Evolutionary conservation across 1,140 invertebrate species (phyloP).

Genomic region (Anastatus disparis): DNA sequence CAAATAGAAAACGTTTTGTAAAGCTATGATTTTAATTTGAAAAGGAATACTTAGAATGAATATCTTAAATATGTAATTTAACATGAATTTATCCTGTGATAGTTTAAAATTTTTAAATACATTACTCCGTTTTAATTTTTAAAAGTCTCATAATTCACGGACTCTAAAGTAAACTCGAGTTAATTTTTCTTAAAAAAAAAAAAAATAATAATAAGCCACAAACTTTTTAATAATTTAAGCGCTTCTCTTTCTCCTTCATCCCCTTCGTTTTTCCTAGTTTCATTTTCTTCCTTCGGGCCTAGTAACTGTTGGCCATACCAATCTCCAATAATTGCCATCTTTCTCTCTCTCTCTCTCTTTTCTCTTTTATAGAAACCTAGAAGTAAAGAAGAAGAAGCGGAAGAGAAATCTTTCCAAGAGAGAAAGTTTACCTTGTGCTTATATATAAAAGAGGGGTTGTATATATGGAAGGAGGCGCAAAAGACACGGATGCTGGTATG

Average conservation of each 20-base stretch:
- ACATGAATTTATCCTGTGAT: too few species aligned
- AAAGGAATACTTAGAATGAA: too few species aligned
- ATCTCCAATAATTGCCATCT: neutral
- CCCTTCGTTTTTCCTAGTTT: neutral
- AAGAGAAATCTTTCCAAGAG: neutral
- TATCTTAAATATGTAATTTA: too few species aligned
- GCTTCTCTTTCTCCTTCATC: neutral
- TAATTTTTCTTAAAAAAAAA: neutral
- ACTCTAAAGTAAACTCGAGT: too few species aligned
- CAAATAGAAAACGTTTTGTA: too few species aligned
- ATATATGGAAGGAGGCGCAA: neutral
- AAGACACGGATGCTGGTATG: neutral
- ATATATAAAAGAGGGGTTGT: too few species aligned
- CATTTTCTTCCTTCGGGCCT: neutral
- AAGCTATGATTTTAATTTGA: too few species aligned
- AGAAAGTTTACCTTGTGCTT: neutral
- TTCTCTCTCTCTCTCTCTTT: too few species aligned
- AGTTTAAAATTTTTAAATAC: too few species aligned
- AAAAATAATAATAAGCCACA: conserved; percentile 28
- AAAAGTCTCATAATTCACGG: too few species aligned
- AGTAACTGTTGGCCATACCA: neutral
- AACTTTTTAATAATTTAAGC: conserved; percentile 15
- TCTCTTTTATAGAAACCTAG: too few species aligned
- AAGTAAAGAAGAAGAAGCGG: neutral
- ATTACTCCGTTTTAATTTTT: too few species aligned